Evolutionary conservation across 2,797 vertebrate genomes (phyloP).

Genomic region (Rallus crepitans): DNA sequence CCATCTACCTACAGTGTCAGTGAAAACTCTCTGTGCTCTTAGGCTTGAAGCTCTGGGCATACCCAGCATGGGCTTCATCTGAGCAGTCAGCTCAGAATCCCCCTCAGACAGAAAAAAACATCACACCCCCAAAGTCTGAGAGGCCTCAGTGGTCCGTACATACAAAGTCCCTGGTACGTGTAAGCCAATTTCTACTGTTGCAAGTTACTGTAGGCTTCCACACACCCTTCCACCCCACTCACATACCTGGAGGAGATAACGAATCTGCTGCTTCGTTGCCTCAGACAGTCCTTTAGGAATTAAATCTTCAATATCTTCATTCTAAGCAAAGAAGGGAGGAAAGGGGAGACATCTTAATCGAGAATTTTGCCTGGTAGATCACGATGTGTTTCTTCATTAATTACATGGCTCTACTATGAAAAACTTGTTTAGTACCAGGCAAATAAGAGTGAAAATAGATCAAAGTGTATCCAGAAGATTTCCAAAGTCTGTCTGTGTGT

Average conservation of each 20-base stretch:
- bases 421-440: background rate
- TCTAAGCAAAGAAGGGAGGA: slow-evolving; percentile 63
- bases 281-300: slow-evolving; percentile 94
- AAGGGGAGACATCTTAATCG: slow-evolving; percentile 47
- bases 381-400: slow-evolving; percentile 19
- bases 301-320: slow-evolving; percentile 88
- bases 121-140: background rate
- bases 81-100: background rate
- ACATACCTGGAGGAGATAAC: slow-evolving; percentile 93
- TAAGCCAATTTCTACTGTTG: background rate
- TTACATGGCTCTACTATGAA: slow-evolving; percentile 1
- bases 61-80: background rate
- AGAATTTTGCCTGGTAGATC: slow-evolving; percentile 6
- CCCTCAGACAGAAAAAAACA: no score
- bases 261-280: slow-evolving; percentile 96
- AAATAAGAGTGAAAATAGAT: slow-evolving; percentile 47
- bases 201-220: background rate
- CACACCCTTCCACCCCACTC: background rate
- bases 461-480: slow-evolving; percentile 18
- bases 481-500: background rate
- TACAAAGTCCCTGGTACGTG: background rate
- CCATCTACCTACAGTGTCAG: background rate
- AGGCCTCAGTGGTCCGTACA: background rate
- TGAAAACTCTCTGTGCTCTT: no score
- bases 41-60: background rate